phyloP scores from a whole-genome alignment of 2,888 invertebrate genomes.

The Coremacera marginata region DNA sequence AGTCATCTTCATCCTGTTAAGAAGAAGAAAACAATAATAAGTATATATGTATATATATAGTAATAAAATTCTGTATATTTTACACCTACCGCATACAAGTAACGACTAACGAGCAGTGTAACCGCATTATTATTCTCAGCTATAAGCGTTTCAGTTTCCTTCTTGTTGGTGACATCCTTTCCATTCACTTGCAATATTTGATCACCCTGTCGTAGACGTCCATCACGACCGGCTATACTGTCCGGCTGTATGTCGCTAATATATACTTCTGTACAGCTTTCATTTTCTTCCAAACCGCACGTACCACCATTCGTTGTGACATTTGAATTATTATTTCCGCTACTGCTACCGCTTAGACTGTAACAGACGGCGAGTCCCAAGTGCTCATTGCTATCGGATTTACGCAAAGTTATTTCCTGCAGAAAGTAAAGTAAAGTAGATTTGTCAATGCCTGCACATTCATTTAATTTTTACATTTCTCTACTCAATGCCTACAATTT shows the following conservation, averaged over 20 bases:
- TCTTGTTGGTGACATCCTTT: constrained; percentile 73
- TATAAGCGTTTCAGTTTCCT: constrained; percentile 74
- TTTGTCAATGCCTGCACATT: no score
- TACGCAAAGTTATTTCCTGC: constrained; percentile 77
- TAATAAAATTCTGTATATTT: no score
- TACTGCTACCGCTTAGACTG: constrained; percentile 60
- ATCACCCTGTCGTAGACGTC: constrained; percentile 74
- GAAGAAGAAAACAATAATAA: no score
- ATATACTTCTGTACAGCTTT: constrained; percentile 72
- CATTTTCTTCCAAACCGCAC: constrained; percentile 71
- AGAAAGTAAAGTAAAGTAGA: neutral
- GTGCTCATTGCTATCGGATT: constrained; percentile 73
- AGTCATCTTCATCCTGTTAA: constrained; percentile 52
- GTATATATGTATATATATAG: no score
- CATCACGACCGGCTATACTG: constrained; percentile 74
- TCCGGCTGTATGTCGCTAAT: constrained; percentile 76
- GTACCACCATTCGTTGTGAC: constrained; percentile 68
- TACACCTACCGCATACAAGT: constrained; percentile 71
- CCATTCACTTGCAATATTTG: constrained; percentile 76
- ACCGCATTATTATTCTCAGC: constrained; percentile 73
- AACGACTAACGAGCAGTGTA: constrained; percentile 74
- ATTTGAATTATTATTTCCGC: constrained; percentile 72
- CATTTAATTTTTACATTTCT: no score
- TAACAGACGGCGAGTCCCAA: constrained; percentile 77
- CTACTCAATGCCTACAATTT: no score